These are phyloP conservation scores for Zaprionus lineosus DNA, from an alignment of 2,888 invertebrate genomes.

Conservation along the genomic window DNA sequence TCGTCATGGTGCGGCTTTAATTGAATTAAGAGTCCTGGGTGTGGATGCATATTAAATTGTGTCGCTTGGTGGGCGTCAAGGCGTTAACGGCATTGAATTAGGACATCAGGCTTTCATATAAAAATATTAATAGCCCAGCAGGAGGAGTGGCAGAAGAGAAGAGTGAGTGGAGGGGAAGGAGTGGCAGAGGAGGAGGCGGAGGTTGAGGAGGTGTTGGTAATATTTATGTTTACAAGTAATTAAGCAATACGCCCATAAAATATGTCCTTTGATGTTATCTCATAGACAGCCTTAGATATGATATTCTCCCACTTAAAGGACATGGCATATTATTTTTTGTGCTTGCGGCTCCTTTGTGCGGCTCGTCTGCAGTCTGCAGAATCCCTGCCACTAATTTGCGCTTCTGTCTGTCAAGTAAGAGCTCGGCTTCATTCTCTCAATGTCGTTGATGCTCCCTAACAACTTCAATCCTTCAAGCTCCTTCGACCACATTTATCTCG, in stretches of 20 bases:
- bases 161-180: too few species aligned
- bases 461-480: constrained; percentile 16
- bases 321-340: constrained; percentile 32
- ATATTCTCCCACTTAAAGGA: constrained; percentile 37
- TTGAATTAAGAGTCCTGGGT: constrained; percentile 69
- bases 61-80: constrained; percentile 48
- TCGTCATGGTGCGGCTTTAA: too few species aligned
- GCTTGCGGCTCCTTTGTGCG: constrained; percentile 8
- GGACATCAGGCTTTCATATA: constrained; percentile 20
- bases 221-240: constrained; percentile 77
- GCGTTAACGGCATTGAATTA: constrained; percentile 71
- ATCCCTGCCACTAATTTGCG: constrained; percentile 60
- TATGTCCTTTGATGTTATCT: constrained; percentile 56
- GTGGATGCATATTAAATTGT: constrained; percentile 59
- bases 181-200: too few species aligned
- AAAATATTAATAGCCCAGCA: neutral
- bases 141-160: too few species aligned
- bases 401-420: constrained; percentile 48
- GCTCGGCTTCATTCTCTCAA: neutral
- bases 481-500: constrained; percentile 46
- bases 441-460: too few species aligned
- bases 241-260: constrained; percentile 62
- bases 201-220: constrained; percentile 65
- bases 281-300: constrained; percentile 24
- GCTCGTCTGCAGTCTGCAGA: constrained; percentile 13